Base-by-base conservation (phyloP, 1,140 invertebrate species). In the Brachionus sp. region DNA sequence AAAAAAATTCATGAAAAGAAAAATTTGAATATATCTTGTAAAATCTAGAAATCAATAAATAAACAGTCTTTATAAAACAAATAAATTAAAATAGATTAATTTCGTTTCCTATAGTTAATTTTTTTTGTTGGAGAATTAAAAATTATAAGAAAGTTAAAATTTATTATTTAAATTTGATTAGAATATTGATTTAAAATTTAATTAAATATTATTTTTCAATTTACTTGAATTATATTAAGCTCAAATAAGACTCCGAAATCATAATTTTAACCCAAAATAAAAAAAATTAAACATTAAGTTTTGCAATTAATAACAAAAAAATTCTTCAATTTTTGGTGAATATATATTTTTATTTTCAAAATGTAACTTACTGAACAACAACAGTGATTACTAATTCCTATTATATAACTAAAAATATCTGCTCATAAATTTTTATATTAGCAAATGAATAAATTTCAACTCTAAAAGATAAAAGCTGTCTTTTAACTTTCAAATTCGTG, bases 231-330 rank as follows among this genome's bases (percentile, higher is more conserved):
- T 57, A n/a, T 57, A 57, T n/a, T 57, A 57, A 57, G 50, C 50
- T 57, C 19, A 57, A 57, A 57, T 57, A 57, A 57, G 50, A 57
- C 50, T 57, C 50, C 50, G 50, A 57, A 57, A 57, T 57, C 50
- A 57, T 57, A 57, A 57, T 57, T 57, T 57, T 57, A 57, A 57
- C 50, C 50, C 50, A 57, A 57, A 57, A 57, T 57, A 57, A 57
- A 57, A 57, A 57, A 57, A 57, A 57, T 57, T 57, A 57, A 57
- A 57, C 50, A 57, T 57, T 57, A 57, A 57, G 50, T 57, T 57
- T 57, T 57, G 50, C 50, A 57, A 57, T 57, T 57, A 57, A 57
- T 57, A 57, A 57, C 50, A 9, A 57, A 57, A 57, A 57, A 57
- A 57, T 57, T 57, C 50, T 57, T 57, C 50, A 57, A 57, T 57